A percentile compares a stretch with the other conserved stretches of the same genome.
Conservation (phyloP, 2,797 vertebrate genomes). For the Sarcophilus harrisii region DNA sequence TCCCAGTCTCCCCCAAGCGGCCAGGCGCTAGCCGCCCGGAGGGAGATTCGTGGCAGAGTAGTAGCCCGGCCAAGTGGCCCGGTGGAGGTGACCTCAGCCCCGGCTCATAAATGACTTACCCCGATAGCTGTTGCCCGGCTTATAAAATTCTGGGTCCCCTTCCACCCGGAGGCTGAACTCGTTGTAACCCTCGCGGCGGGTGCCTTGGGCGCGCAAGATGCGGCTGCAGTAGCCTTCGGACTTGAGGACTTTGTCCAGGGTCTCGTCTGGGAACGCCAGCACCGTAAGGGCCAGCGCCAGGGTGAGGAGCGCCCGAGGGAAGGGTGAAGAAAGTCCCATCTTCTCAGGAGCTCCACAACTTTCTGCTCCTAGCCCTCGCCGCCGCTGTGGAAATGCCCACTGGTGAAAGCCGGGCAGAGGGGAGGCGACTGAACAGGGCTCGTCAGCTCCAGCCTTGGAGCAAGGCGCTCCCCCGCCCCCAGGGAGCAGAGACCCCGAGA, state of each 20-base stretch:
- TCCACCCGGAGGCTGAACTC: slow-evolving; percentile 98
- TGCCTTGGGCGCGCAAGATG: slow-evolving; percentile 93
- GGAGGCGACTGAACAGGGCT: slow-evolving; percentile 41
- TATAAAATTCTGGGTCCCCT: slow-evolving; percentile 96
- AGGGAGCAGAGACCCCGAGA: background rate
- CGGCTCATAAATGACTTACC: slow-evolving; percentile 86
- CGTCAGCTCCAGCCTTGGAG: background rate
- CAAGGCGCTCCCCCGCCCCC: background rate
- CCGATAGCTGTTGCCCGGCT: slow-evolving; percentile 96
- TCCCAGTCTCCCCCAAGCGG: background rate
- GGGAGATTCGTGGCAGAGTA: background rate
- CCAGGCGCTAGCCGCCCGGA: background rate
- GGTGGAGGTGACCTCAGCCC: background rate
- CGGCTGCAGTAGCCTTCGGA: slow-evolving; percentile 96
- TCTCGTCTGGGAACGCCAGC: slow-evolving; percentile 93
- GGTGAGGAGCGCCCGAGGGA: slow-evolving; percentile 77
- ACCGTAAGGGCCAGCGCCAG: slow-evolving; percentile 88
- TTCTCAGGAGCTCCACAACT: slow-evolving; percentile 83
- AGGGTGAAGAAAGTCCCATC: slow-evolving; percentile 82
- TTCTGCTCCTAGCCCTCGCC: slow-evolving; percentile 47
- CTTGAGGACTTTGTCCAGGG: slow-evolving; percentile 91
- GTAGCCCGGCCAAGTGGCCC: background rate
- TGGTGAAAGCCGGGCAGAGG: slow-evolving; percentile 12
- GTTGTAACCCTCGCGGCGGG: slow-evolving; percentile 92
- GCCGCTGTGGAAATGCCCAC: slow-evolving; percentile 36